A percentile compares a stretch with the other conserved stretches of the same genome.
Conservation (phyloP, 2,888 invertebrate species). For the Phengaris arion region DNA sequence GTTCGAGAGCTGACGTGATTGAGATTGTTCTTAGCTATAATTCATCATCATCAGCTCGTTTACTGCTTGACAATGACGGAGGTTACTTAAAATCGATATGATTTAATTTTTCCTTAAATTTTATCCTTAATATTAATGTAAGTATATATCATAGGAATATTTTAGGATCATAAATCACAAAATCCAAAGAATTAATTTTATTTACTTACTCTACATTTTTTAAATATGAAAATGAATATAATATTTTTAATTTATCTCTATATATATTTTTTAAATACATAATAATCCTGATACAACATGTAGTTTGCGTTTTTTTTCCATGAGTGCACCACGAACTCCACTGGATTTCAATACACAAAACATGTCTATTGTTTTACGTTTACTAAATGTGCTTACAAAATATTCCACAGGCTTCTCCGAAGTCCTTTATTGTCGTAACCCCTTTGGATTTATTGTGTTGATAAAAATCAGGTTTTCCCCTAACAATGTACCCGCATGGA, state of each 20-base stretch:
- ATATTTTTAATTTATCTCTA: no score
- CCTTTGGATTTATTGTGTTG: neutral
- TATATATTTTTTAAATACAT: no score
- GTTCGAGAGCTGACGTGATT: no score
- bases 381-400: neutral
- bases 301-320: no score
- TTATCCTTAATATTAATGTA: no score
- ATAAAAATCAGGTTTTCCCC: conserved; percentile 10
- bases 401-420: conserved; percentile 7
- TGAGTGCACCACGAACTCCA: neutral
- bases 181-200: no score
- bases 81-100: no score
- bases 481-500: conserved; percentile 4
- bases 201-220: no score
- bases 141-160: neutral
- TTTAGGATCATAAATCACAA: neutral
- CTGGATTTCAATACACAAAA: neutral
- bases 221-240: no score
- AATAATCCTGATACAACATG: no score
- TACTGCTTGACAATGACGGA: neutral
- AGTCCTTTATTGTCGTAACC: neutral
- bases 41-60: no score
- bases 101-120: neutral
- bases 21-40: no score
- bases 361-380: neutral